Percentiles rank a stretch among this genome's conserved stretches.
Evolutionary conservation across 2,113 vertebrate species (phyloP).

Genomic region (Tragelaphus imberbis): DNA sequence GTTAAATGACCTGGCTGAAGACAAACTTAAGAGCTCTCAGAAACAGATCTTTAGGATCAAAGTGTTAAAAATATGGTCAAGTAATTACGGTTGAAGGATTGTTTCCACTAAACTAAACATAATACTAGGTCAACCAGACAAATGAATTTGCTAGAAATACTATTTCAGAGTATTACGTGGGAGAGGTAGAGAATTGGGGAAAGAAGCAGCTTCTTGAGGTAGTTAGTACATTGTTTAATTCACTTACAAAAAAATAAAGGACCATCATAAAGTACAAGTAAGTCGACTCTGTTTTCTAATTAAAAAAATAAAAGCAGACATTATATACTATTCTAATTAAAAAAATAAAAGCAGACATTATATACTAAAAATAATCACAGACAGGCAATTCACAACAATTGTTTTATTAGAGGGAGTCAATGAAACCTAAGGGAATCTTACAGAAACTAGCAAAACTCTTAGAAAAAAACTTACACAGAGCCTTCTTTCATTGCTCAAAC

Average conservation of each 20-base stretch:
- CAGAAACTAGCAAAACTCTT: not conserved
- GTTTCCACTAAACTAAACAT: not conserved
- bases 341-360: not conserved
- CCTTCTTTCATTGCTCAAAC: not conserved
- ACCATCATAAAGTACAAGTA: not conserved
- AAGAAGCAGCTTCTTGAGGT: not conserved
- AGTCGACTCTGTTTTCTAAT: not conserved
- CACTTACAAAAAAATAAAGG: not conserved
- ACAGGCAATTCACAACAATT: not conserved
- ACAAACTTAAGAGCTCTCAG: not conserved
- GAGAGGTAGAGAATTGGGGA: not conserved
- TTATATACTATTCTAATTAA: not conserved
- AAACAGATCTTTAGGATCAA: too few relatives aligned
- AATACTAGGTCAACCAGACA: not conserved
- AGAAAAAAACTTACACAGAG: not conserved
- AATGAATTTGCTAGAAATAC: not conserved
- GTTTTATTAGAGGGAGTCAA: not conserved
- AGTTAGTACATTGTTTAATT: not conserved
- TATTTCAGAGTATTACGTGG: not conserved
- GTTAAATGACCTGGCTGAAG: constrained; percentile 1
- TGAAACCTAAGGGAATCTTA: not conserved
- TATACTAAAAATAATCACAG: not conserved
- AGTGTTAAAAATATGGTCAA: too few relatives aligned
- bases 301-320: not conserved
- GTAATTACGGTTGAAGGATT: not conserved